These are phyloP conservation scores for Labeo calbasu DNA, from an alignment of 2,797 vertebrate species.

Conservation along the genomic window DNA sequence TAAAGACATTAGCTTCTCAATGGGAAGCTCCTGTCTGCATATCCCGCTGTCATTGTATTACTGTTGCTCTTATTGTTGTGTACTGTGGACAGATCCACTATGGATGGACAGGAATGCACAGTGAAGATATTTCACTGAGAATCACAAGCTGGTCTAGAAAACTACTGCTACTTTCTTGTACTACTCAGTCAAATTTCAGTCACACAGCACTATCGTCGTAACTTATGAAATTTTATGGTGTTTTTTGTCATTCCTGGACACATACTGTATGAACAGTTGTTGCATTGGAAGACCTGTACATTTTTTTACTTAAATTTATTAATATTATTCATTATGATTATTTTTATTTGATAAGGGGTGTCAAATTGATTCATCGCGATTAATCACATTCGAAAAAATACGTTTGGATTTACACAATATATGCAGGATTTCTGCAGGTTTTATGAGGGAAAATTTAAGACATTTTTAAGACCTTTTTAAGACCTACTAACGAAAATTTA, in stretches of 20 bases:
- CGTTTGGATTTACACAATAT: background rate
- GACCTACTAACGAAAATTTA: no score
- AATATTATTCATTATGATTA: background rate
- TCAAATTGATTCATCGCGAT: background rate
- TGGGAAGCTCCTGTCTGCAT: slow-evolving; percentile 58
- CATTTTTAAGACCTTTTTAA: no score
- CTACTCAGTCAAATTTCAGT: background rate
- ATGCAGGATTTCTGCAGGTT: no score
- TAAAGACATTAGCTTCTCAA: slow-evolving; percentile 64
- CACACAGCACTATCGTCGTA: background rate
- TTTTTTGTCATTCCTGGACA: background rate
- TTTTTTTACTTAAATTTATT: background rate
- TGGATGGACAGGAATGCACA: slow-evolving; percentile 29
- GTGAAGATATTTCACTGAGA: slow-evolving; percentile 30
- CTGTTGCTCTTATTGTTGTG: slow-evolving; percentile 61
- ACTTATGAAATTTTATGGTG: background rate
- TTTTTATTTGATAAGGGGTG: background rate
- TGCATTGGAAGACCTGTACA: background rate
- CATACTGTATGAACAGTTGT: no score
- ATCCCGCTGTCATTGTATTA: slow-evolving; percentile 61
- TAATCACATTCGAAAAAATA: background rate
- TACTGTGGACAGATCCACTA: slow-evolving; percentile 41
- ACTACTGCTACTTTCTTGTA: slow-evolving; percentile 4
- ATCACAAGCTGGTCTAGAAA: slow-evolving; percentile 38
- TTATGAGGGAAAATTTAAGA: no score